Conservation (phyloP, 2,888 invertebrate species). For the Biston stratarius region DNA sequence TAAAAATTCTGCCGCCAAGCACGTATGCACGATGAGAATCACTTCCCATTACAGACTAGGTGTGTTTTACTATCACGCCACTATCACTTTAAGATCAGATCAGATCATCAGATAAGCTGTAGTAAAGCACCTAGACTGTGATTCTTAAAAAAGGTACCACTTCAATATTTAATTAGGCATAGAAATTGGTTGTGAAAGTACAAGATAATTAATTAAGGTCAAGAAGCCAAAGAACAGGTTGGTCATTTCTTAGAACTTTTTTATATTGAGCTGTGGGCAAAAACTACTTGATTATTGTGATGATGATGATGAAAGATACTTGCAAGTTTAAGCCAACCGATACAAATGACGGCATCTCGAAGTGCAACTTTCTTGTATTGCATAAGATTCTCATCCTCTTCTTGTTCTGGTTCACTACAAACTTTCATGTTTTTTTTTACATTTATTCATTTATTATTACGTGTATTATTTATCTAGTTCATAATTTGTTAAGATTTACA, state of each 20-base stretch:
- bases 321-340: slow-evolving; percentile 68
- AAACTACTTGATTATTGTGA: neutral
- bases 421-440: slow-evolving; percentile 3
- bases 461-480: slow-evolving; percentile 1
- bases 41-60: too few relatives aligned
- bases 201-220: too few relatives aligned
- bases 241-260: neutral
- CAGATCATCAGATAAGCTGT: too few relatives aligned
- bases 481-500: neutral
- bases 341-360: slow-evolving; percentile 61
- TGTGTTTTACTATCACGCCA: too few relatives aligned
- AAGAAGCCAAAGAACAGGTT: too few relatives aligned
- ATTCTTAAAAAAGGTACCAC: too few relatives aligned
- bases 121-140: too few relatives aligned
- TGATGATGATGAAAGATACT: slow-evolving; percentile 44
- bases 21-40: too few relatives aligned
- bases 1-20: too few relatives aligned
- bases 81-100: too few relatives aligned
- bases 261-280: neutral
- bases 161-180: too few relatives aligned
- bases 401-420: neutral
- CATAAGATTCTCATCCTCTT: neutral
- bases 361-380: slow-evolving; percentile 52
- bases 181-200: too few relatives aligned
- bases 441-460: slow-evolving; percentile 1